Base-by-base conservation (phyloP, 2,113 vertebrate species). In the Pterocles gutturalis region DNA sequence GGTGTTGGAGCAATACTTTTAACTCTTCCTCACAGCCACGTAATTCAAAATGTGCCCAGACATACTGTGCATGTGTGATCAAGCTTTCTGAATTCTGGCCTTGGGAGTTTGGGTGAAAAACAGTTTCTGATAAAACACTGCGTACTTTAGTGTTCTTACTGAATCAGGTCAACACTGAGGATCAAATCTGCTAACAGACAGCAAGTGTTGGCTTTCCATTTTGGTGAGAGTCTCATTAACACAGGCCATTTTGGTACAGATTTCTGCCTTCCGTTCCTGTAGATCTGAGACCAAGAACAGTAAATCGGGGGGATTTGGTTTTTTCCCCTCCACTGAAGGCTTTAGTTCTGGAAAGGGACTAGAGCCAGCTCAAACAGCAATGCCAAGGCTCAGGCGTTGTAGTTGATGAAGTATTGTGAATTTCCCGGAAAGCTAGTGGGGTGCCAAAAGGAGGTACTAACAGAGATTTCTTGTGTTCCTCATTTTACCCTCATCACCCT, bases 11-110 rank as follows among this genome's bases (percentile, higher is more conserved):
- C 11, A 54, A 43, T 13, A 14, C 16, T 45, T 53, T 34, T 7
- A 75, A 43, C 10, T 60, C 36, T 53, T 92, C 13, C 29, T 61
- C 14, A 18, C 17, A 57, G 13, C 17, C n/a, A 28, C 0, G 0
- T 31, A 65, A 49, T 67, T 87, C 34, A 72, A 41, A 75, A 48
- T 8, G 16, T 80, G 26, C 28, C 54, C 55, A 29, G 28, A 11
- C 13, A 10, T 31, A 13, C 19, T 36, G 28, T 34, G 33, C 4
- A 11, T 10, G 4, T 28, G 2, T 25, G n/a, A 46, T 29, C 43
- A 24, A 67, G 45, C 7, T 77, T 48, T 77, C n/a, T 77, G 48
- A 76, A 53, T 69, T 86, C 24, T 83, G 55, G 16, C 34, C 80
- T 77, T 51, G 38, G 34, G 25, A 51, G 7, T 55, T 20, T 19